Evolutionary conservation across 2,797 vertebrate genomes (phyloP), one percentile per base, ranked within the genome.

Genomic region (Hoplostethus mediterraneus): DNA sequence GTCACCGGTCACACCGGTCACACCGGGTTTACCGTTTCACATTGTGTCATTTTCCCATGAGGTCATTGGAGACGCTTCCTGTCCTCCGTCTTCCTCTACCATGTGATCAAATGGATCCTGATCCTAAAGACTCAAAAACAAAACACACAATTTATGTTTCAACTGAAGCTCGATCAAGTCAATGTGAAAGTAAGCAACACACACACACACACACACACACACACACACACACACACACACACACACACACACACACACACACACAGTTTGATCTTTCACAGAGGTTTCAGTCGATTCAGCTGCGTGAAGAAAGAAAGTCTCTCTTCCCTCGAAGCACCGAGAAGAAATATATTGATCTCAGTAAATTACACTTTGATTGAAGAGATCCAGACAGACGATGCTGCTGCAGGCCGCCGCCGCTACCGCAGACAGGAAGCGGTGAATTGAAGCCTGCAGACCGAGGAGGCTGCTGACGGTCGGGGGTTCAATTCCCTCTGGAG

Each of bases 281-380:
- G 59, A 68, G 73, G 28, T 47, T 48, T 11, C 59, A 5, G 17
- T 30, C 44, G 59, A 61, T 61, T 61, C 16, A 31, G 42, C 44
- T 10, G 44, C 12, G 42, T 31, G 25, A 48, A 47, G 59, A 61
- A 67, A 71, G 33, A 71, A 47, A 73, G 74, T 77, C 48, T 77
- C 61, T 61, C 40, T 54, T 69, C 53, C 40, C 63, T 67, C 70
- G 12, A 72, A 73, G 69, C 63, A 28, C 17, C 9, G 2, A 70
- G 10, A 73, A 63, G 74, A 57, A 60, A 59, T 21, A 73, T 59
- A 80, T 79, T 82, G 81, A 86, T 90, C 78, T 80, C 57, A 67
- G 67, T 63, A 80, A 71, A 87, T 73, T 79, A 77, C 36, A 71
- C 66, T 71, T 82, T 81, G 68, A 81, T 78, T 84, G 78, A 80